These are phyloP conservation scores for Apodemia hepburni DNA, from an alignment of 2,888 invertebrate genomes.

Conservation along the genomic window DNA sequence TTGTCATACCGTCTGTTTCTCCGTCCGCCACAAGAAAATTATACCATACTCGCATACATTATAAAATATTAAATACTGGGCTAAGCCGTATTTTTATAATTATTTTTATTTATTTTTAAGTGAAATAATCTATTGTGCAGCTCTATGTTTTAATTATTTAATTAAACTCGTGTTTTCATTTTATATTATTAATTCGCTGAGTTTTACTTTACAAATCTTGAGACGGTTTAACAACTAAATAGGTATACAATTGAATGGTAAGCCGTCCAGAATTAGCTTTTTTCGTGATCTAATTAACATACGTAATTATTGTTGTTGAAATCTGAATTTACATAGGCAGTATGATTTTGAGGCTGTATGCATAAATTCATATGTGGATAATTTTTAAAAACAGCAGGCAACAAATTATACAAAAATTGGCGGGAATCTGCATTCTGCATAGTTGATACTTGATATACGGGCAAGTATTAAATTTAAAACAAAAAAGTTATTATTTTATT, in stretches of 20 bases:
- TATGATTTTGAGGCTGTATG: slow-evolving; percentile 25
- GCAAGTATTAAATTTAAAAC: no score
- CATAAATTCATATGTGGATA: background rate
- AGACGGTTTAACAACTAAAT: slow-evolving; percentile 33
- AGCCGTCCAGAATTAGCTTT: slow-evolving; percentile 65
- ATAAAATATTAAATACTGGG: background rate
- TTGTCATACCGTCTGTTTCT: slow-evolving; percentile 33
- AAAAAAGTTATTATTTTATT: no score
- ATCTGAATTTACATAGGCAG: slow-evolving; percentile 14
- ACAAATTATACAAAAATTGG: no score
- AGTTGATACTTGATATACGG: no score
- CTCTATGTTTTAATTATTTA: background rate
- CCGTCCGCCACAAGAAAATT: slow-evolving; percentile 26
- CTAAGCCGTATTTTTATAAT: background rate
- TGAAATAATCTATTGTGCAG: background rate
- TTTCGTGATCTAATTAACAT: slow-evolving; percentile 41
- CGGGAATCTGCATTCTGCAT: no score
- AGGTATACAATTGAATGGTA: slow-evolving; percentile 54
- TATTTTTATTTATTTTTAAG: background rate
- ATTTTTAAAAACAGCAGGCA: background rate
- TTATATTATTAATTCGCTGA: background rate
- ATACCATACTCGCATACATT: slow-evolving; percentile 7
- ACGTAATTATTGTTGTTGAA: slow-evolving; percentile 19
- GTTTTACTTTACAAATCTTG: background rate
- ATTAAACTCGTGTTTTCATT: background rate